Conservation (phyloP, 2,113 vertebrate species). For the Nothobranchius furzeri region DNA sequence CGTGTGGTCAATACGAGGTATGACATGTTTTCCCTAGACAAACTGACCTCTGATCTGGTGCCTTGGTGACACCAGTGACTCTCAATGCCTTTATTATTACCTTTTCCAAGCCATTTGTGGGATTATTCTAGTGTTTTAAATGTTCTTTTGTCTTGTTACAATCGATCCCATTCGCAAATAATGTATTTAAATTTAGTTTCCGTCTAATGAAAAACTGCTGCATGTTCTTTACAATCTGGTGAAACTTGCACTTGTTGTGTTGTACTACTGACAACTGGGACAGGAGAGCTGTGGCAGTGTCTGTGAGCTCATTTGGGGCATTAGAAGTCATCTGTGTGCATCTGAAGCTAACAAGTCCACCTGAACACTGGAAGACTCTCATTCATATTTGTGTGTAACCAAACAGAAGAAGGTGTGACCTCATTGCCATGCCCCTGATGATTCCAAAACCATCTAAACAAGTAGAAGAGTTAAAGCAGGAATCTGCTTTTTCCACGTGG, state of each 20-base stretch:
- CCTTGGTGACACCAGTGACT: constrained; percentile 18
- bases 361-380: constrained; percentile 59
- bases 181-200: constrained; percentile 23
- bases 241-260: constrained; percentile 71
- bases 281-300: constrained; percentile 17
- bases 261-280: constrained; percentile 70
- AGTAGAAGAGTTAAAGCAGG: too few relatives aligned
- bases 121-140: not conserved
- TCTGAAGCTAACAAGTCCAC: constrained; percentile 45
- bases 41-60: constrained; percentile 47
- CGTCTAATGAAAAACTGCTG: not conserved
- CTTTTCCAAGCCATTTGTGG: constrained; percentile 1
- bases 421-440: not conserved
- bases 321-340: constrained; percentile 35
- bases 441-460: too few relatives aligned
- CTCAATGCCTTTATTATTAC: not conserved
- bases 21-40: constrained; percentile 15
- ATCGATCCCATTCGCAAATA: constrained; percentile 24
- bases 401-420: constrained; percentile 17
- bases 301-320: constrained; percentile 40
- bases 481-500: not conserved
- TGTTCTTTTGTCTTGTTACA: not conserved
- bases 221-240: constrained; percentile 31
- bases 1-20: constrained; percentile 49
- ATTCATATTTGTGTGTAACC: constrained; percentile 16